A percentile compares a stretch with the other conserved stretches of the same genome.
Conservation (phyloP, 2,888 invertebrate species). For the Zonitis immaculata region DNA sequence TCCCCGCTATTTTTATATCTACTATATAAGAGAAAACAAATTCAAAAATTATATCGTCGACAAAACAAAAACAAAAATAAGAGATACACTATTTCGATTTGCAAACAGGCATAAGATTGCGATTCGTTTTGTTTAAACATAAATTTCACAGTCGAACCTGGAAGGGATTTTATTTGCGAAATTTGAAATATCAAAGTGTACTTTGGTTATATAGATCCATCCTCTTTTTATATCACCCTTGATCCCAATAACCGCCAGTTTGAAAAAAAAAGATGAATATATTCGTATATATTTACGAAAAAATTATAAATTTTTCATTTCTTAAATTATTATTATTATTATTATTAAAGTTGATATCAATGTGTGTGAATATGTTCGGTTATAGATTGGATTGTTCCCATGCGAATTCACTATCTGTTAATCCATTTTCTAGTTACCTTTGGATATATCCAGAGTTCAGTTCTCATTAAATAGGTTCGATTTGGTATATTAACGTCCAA, state of each 20-base stretch:
- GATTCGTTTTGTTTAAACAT: too few relatives aligned
- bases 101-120: too few relatives aligned
- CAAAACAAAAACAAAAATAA: too few relatives aligned
- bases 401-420: neutral
- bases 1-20: neutral
- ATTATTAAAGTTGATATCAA: too few relatives aligned
- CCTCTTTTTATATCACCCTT: slow-evolving; percentile 28
- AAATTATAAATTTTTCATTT: too few relatives aligned
- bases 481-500: slow-evolving; percentile 8
- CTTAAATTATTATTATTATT: too few relatives aligned
- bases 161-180: slow-evolving; percentile 10
- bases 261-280: too few relatives aligned
- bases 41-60: too few relatives aligned
- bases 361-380: neutral
- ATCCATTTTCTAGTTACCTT: neutral
- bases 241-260: slow-evolving; percentile 30
- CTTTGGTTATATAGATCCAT: slow-evolving; percentile 9
- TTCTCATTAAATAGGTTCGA: neutral
- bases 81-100: too few relatives aligned
- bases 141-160: too few relatives aligned
- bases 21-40: neutral
- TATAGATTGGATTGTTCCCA: neutral
- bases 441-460: neutral
- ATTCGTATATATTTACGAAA: too few relatives aligned
- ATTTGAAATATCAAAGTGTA: slow-evolving; percentile 8